These are phyloP conservation scores for Bombus consobrinus DNA, from an alignment of 1,140 invertebrate genomes.

Conservation along the genomic window DNA sequence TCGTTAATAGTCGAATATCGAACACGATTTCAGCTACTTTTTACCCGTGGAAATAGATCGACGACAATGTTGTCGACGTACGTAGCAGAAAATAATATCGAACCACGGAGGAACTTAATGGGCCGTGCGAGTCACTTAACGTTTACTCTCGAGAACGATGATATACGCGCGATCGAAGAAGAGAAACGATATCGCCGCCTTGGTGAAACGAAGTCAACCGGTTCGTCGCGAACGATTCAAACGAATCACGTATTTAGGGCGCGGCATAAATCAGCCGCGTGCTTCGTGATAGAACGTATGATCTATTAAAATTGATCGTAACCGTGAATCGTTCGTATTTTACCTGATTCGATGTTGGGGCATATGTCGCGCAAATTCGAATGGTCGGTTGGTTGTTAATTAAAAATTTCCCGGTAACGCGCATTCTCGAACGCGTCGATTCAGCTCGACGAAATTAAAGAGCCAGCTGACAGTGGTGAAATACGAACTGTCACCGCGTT, in stretches of 20 bases:
- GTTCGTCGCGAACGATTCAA: slow-evolving; percentile 40
- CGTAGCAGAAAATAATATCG: slow-evolving; percentile 38
- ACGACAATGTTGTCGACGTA: not conserved
- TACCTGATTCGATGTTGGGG: not conserved
- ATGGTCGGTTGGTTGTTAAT: slow-evolving; percentile 23
- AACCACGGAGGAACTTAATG: slow-evolving; percentile 6
- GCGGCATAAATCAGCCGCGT: slow-evolving; percentile 70
- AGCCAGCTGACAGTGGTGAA: not conserved
- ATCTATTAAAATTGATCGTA: slow-evolving; percentile 70
- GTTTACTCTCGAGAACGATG: slow-evolving; percentile 43
- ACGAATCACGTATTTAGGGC: slow-evolving; percentile 62
- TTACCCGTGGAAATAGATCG: not conserved
- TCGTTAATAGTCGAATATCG: not conserved
- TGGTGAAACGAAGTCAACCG: slow-evolving; percentile 34
- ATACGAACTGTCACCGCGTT: not conserved
- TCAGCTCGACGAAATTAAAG: slow-evolving; percentile 23
- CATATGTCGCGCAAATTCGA: not conserved
- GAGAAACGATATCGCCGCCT: slow-evolving; percentile 36
- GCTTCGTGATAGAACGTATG: slow-evolving; percentile 62
- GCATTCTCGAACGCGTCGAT: not conserved
- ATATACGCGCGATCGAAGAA: slow-evolving; percentile 56
- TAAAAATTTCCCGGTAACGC: slow-evolving; percentile 16
- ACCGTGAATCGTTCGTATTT: slow-evolving; percentile 38
- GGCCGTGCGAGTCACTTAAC: slow-evolving; percentile 55
- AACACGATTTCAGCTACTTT: not conserved